These are phyloP conservation scores for Pollenia angustigena DNA, from an alignment of 2,888 invertebrate genomes.

Conservation along the genomic window DNA sequence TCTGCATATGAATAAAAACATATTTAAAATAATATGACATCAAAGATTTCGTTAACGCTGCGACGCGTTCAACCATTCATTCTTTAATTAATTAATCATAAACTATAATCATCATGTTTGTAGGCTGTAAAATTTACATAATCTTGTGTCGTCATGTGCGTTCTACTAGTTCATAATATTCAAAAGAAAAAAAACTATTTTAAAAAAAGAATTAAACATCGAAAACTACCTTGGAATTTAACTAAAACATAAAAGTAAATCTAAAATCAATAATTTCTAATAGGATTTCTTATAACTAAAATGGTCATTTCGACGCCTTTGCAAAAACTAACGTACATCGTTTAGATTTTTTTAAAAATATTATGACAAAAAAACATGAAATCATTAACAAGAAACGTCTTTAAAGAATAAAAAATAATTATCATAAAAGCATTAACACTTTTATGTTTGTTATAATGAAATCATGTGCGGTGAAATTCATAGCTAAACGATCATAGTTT, in stretches of 20 bases:
- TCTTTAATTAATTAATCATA: constrained; percentile 45
- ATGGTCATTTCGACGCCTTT: constrained; percentile 49
- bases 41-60: constrained; percentile 38
- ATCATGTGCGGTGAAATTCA: background rate
- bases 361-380: background rate
- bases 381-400: background rate
- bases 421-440: background rate
- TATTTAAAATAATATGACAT: constrained; percentile 48
- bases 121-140: constrained; percentile 39
- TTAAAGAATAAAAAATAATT: background rate
- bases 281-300: constrained; percentile 52
- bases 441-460: background rate
- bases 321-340: constrained; percentile 3
- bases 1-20: constrained; percentile 11
- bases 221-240: constrained; percentile 57
- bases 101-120: constrained; percentile 20
- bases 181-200: background rate
- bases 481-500: background rate
- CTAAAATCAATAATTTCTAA: constrained; percentile 56
- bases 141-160: constrained; percentile 8
- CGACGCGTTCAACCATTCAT: background rate
- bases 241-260: constrained; percentile 42
- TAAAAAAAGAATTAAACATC: constrained; percentile 13
- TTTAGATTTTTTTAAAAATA: background rate
- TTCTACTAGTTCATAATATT: constrained; percentile 16